These are phyloP conservation scores for Drosophila subquinaria DNA, from an alignment of 2,888 invertebrate genomes.

Conservation along the genomic window DNA sequence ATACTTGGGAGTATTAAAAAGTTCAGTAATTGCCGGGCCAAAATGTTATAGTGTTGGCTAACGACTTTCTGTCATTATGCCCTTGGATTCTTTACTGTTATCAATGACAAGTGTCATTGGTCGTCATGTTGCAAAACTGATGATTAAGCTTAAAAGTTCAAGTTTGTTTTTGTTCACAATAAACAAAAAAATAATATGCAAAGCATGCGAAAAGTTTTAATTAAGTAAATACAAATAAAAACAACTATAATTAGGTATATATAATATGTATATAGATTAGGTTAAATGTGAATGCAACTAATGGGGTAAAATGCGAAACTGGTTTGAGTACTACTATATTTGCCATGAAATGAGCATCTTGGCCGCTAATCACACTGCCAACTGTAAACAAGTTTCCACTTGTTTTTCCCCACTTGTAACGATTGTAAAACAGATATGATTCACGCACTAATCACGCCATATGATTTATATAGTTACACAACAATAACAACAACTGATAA, in stretches of 20 bases:
- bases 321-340: constrained; percentile 29
- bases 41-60: constrained; percentile 16
- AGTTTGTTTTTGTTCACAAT: constrained; percentile 7
- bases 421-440: constrained; percentile 33
- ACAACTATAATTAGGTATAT: not conserved
- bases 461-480: constrained; percentile 6
- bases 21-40: not conserved
- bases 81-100: constrained; percentile 24
- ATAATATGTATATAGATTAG: not conserved
- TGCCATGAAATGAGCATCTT: constrained; percentile 5
- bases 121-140: constrained; percentile 28
- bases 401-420: constrained; percentile 27
- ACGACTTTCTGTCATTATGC: constrained; percentile 10
- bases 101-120: constrained; percentile 29
- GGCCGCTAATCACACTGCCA: not conserved
- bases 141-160: constrained; percentile 43
- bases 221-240: not conserved
- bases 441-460: constrained; percentile 55
- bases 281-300: not conserved
- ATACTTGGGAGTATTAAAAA: not conserved
- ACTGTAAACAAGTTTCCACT: constrained; percentile 42
- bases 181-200: constrained; percentile 1
- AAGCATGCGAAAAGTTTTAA: not conserved
- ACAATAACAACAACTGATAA: constrained; percentile 32
- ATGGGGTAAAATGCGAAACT: constrained; percentile 13